Evolutionary conservation across 1,140 invertebrate species (phyloP).

Genomic region (Papilio aristodemus): DNA sequence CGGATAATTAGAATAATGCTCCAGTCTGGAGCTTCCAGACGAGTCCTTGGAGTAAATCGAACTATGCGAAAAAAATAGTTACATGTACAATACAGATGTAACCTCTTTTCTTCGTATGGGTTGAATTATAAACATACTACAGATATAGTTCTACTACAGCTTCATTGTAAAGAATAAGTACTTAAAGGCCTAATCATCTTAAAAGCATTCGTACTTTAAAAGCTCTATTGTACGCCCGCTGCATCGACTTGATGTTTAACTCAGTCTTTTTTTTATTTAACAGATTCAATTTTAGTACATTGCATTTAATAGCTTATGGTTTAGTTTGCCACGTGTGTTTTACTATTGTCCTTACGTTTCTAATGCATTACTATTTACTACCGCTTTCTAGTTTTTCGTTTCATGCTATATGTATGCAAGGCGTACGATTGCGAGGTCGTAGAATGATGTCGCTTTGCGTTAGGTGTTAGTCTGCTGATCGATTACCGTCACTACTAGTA

Average conservation of each 20-base stretch:
- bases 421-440: background rate
- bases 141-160: background rate
- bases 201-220: background rate
- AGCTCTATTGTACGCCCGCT: background rate
- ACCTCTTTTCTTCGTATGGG: too few species aligned
- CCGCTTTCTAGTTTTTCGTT: slow-evolving; percentile 18
- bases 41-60: too few species aligned
- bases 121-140: too few species aligned
- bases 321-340: too few species aligned
- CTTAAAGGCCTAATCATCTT: slow-evolving; percentile 16
- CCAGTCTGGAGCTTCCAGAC: too few species aligned
- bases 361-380: slow-evolving; percentile 2
- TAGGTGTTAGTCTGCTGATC: background rate
- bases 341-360: background rate
- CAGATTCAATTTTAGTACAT: too few species aligned
- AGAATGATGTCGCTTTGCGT: background rate
- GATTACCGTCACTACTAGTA: background rate
- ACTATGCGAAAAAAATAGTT: too few species aligned
- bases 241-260: background rate
- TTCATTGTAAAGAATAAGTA: background rate
- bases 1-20: too few species aligned
- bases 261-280: too few species aligned
- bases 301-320: too few species aligned
- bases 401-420: slow-evolving; percentile 10
- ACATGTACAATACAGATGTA: too few species aligned